Evolutionary conservation across 2,113 vertebrate species (phyloP).

Genomic region (Athene noctua): DNA sequence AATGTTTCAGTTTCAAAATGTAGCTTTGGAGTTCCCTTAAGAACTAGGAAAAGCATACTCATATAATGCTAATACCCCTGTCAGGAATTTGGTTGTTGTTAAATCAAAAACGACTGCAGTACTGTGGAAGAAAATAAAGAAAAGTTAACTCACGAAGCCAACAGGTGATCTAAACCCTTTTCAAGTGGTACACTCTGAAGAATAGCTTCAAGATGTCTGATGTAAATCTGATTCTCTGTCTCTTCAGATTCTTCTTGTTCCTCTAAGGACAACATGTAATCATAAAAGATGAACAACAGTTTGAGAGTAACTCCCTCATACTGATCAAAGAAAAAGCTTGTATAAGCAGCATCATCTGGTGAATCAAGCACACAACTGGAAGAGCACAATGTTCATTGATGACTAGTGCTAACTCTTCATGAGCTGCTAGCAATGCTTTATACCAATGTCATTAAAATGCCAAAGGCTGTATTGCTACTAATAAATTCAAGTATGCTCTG

Average conservation of each 20-base stretch:
- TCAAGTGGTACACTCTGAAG: constrained; percentile 79
- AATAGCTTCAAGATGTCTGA: constrained; percentile 76
- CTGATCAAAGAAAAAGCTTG: not conserved
- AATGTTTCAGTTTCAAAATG: not conserved
- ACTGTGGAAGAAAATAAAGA: not conserved
- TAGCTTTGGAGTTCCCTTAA: not conserved
- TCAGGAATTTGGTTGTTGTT: not conserved
- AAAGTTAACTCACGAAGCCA: constrained; percentile 79
- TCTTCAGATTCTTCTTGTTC: constrained; percentile 60
- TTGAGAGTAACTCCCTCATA: not conserved
- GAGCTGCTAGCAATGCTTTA: not conserved
- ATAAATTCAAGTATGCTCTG: not conserved
- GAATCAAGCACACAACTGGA: not conserved
- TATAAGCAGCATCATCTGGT: not conserved
- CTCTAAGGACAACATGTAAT: constrained; percentile 30
- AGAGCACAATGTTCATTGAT: not conserved
- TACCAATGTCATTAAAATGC: not conserved
- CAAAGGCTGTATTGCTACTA: not conserved
- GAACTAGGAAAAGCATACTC: not conserved
- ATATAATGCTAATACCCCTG: not conserved
- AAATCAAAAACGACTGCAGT: not conserved
- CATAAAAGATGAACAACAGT: not conserved
- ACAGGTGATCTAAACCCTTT: constrained; percentile 74
- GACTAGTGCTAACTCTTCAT: not conserved
- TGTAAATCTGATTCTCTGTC: constrained; percentile 33